Percentiles rank a stretch among this genome's conserved stretches.
Evolutionary conservation across 2,113 vertebrate genomes (phyloP).

Genomic region (Oreocharis arfaki): DNA sequence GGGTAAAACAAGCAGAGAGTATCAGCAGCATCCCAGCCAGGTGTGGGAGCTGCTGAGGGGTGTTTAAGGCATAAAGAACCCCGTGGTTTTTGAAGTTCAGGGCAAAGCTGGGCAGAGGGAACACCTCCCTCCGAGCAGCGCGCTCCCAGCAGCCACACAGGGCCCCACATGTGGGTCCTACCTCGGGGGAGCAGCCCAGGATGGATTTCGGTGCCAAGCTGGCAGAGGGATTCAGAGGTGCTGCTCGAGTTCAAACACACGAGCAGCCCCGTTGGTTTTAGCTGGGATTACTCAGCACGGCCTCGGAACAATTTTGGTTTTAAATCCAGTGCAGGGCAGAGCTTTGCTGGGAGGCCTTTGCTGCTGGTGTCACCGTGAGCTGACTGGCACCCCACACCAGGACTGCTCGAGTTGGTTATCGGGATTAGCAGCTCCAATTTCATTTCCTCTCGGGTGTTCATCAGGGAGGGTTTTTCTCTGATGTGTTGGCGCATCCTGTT

Average conservation of each 20-base stretch:
- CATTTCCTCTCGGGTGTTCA: neutral
- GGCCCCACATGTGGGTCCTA: neutral
- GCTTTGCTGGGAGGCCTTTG: neutral
- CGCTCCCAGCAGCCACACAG: neutral
- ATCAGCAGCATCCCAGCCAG: neutral
- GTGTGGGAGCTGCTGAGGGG: neutral
- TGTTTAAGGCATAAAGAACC: neutral
- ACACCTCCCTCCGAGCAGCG: fast-evolving
- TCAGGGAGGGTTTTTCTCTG: neutral
- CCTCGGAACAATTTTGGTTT: neutral
- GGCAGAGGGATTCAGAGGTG: neutral
- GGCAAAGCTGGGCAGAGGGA: neutral
- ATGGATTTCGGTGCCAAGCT: neutral
- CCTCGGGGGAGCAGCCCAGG: neutral
- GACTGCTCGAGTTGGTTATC: neutral
- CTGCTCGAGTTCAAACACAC: neutral
- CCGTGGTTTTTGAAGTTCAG: neutral
- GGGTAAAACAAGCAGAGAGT: neutral
- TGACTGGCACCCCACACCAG: neutral
- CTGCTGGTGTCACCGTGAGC: neutral
- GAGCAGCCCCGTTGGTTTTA: neutral
- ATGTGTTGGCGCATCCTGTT: neutral
- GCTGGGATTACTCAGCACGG: neutral
- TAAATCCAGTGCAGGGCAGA: neutral
- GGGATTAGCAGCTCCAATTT: neutral